Percentiles rank a stretch among this genome's conserved stretches.
These are phyloP conservation scores for Drosophila ercepeae DNA, from an alignment of 1,140 invertebrate genomes.

Conservation along the genomic window DNA sequence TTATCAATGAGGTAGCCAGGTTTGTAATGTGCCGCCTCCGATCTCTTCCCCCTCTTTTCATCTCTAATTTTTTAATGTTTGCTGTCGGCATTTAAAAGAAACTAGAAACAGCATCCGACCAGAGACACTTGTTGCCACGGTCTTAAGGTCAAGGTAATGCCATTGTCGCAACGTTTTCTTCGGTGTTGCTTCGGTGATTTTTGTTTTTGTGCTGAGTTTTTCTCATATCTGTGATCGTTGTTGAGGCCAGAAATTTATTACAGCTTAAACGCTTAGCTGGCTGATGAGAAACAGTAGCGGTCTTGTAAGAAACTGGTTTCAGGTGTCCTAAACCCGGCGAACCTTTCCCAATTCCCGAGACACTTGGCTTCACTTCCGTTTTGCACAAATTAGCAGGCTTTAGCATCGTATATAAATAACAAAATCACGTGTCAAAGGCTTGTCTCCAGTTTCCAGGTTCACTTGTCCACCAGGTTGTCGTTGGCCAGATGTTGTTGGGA, in stretches of 20 bases:
- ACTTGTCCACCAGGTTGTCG: conserved; percentile 13
- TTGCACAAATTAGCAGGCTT: conserved; percentile 40
- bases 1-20: conserved; percentile 39
- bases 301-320: conserved; percentile 27
- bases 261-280: conserved; percentile 1
- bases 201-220: not conserved
- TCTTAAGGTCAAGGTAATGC: conserved; percentile 48
- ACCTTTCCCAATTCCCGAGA: conserved; percentile 18
- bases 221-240: conserved; percentile 7
- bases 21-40: conserved; percentile 21
- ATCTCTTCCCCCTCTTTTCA: conserved; percentile 11
- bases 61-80: conserved; percentile 30
- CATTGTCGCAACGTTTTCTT: not conserved
- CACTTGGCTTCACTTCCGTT: conserved; percentile 39
- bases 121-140: conserved; percentile 29
- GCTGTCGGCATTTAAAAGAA: conserved; percentile 45
- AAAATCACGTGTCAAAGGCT: conserved; percentile 54
- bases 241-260: not conserved
- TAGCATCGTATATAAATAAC: conserved; percentile 42
- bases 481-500: conserved; percentile 56
- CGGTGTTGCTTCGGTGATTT: no score
- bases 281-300: not conserved
- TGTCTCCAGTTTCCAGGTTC: conserved; percentile 29
- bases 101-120: conserved; percentile 11
- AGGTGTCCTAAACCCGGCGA: conserved; percentile 18